A percentile compares a stretch with the other conserved stretches of the same genome.
These are phyloP conservation scores for Thereva nobilitata DNA, from an alignment of 2,888 invertebrate species.

Conservation along the genomic window DNA sequence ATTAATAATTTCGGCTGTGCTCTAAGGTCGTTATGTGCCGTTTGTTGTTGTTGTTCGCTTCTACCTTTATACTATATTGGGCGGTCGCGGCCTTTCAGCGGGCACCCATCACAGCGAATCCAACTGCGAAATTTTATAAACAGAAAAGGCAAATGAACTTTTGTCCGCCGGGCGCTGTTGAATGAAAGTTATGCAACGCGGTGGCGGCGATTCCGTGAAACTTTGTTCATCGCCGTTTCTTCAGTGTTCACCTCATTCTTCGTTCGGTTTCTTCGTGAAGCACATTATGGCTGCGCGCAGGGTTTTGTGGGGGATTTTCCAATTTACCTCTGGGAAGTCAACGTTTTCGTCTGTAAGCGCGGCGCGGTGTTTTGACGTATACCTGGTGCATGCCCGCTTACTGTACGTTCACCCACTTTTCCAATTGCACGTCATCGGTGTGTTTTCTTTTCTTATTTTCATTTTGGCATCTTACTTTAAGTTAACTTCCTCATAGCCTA, in stretches of 20 bases:
- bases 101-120: conserved; percentile 2
- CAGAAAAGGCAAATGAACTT: conserved; percentile 26
- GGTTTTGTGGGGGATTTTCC: conserved; percentile 3
- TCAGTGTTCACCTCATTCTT: too few relatives aligned
- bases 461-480: background rate
- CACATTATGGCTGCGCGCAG: too few relatives aligned
- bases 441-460: conserved; percentile 35
- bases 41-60: too few relatives aligned
- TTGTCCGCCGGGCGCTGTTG: background rate
- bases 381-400: conserved; percentile 33
- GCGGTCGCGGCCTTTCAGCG: background rate
- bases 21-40: too few relatives aligned
- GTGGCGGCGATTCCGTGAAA: too few relatives aligned
- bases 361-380: background rate
- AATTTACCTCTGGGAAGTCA: background rate
- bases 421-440: conserved; percentile 36
- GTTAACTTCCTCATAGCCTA: background rate
- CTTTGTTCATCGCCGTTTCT: too few relatives aligned
- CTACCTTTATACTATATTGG: background rate
- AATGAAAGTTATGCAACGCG: conserved; percentile 29
- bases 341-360: background rate
- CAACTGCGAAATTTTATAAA: conserved; percentile 1
- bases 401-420: conserved; percentile 44
- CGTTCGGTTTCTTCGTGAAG: too few relatives aligned
- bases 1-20: too few relatives aligned